Conservation (phyloP, 2,888 invertebrate species). For the Apantesis nais region DNA sequence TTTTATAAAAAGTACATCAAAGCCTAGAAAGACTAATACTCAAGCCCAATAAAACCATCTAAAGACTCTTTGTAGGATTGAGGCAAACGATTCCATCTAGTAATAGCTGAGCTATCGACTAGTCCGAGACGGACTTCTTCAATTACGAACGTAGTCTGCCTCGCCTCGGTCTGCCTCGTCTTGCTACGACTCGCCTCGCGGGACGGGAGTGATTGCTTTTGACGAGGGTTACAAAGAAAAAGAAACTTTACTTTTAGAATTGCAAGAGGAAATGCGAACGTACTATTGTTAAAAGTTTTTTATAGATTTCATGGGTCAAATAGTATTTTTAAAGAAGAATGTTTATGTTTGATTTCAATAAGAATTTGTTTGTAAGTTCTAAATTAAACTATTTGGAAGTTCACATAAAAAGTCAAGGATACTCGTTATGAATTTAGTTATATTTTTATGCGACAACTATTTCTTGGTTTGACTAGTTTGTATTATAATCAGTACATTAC, state of each 20-base stretch:
- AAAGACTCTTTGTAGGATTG: not conserved
- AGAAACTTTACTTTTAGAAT: conserved; percentile 30
- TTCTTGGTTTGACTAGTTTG: too few relatives aligned
- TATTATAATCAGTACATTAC: too few relatives aligned
- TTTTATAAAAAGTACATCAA: not conserved
- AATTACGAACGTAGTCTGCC: conserved; percentile 33
- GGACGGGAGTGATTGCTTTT: conserved; percentile 36
- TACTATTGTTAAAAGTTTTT: not conserved
- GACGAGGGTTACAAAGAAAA: conserved; percentile 25
- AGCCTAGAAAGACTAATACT: not conserved
- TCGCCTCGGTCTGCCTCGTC: conserved; percentile 12
- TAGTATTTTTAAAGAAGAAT: not conserved
- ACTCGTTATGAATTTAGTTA: too few relatives aligned
- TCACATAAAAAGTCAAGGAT: too few relatives aligned
- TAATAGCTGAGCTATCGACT: conserved; percentile 34
- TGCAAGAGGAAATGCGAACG: conserved; percentile 6
- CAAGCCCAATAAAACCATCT: not conserved
- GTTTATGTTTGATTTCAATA: not conserved
- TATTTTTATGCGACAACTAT: too few relatives aligned
- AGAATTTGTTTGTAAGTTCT: not conserved
- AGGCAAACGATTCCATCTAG: conserved; percentile 23
- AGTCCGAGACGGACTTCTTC: conserved; percentile 31
- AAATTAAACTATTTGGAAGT: too few relatives aligned
- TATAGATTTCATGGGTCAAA: not conserved
- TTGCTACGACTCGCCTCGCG: conserved; percentile 9